These are phyloP conservation scores for Patiria pectinifera DNA, from an alignment of 53 echinoderm and acorn worm species.

Conservation along the genomic window DNA sequence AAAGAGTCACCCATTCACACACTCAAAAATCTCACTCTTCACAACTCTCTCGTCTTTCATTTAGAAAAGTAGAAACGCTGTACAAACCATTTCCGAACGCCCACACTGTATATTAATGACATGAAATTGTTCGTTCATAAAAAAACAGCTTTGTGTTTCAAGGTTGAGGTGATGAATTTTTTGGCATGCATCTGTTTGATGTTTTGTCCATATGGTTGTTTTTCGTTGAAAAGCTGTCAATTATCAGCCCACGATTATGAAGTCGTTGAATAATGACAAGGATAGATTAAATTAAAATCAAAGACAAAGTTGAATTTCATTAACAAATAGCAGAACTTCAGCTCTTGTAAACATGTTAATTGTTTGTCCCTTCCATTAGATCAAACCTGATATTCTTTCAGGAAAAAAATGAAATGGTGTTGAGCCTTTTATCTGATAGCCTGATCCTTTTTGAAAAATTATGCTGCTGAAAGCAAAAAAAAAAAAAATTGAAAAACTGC, in stretches of 20 bases:
- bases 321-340: too few species aligned
- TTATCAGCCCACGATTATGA: not conserved
- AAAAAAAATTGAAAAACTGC: not conserved
- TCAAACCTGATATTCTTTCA: too few species aligned
- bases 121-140: not conserved
- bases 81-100: not conserved
- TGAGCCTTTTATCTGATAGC: too few species aligned
- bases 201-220: not conserved
- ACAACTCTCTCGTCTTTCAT: not conserved
- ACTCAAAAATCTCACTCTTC: not conserved
- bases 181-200: not conserved
- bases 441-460: too few species aligned
- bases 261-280: not conserved
- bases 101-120: not conserved
- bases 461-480: not conserved
- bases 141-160: slow-evolving; percentile 3
- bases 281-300: not conserved
- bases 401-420: too few species aligned
- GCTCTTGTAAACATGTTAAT: not conserved
- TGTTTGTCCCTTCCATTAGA: not conserved
- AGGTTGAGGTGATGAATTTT: not conserved
- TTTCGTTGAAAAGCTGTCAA: not conserved
- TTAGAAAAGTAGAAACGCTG: not conserved
- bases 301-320: not conserved
- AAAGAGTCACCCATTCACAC: not conserved